Conservation (phyloP, 2,888 invertebrate genomes). For the Zaprionus bogoriensis region DNA sequence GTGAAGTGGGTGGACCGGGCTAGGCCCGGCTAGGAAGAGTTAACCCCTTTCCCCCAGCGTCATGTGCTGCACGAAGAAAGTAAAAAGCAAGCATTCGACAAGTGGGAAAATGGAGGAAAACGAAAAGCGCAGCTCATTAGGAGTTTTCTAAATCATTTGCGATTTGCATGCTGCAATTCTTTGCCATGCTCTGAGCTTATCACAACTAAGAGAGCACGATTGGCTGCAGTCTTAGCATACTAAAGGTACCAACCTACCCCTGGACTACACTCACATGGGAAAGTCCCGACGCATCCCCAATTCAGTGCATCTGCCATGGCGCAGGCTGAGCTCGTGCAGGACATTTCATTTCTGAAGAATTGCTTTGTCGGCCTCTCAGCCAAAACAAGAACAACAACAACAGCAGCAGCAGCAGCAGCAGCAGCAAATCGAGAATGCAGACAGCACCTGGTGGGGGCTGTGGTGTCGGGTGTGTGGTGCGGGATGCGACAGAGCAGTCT, state of each 20-base stretch:
- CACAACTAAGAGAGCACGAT: too few species aligned
- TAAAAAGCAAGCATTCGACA: constrained; percentile 40
- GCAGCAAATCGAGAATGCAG: constrained; percentile 27
- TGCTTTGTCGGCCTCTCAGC: constrained; percentile 65
- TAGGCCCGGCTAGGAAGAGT: neutral
- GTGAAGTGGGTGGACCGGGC: constrained; percentile 12
- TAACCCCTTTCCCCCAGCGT: constrained; percentile 48
- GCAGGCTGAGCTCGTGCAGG: constrained; percentile 57
- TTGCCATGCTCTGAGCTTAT: too few species aligned
- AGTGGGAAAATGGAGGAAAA: too few species aligned
- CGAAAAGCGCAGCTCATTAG: neutral
- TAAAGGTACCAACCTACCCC: too few species aligned
- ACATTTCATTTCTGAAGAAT: constrained; percentile 79
- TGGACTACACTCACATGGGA: too few species aligned
- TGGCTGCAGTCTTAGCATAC: too few species aligned
- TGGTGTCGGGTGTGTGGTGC: neutral
- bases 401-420: constrained; percentile 17
- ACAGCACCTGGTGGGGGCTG: constrained; percentile 26
- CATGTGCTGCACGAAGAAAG: constrained; percentile 39
- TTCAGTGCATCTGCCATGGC: constrained; percentile 32
- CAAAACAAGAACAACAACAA: constrained; percentile 44
- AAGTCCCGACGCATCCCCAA: too few species aligned
- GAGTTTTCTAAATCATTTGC: too few species aligned
- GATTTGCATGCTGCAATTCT: too few species aligned
- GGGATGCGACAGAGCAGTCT: constrained; percentile 3